Evolutionary conservation across 2,113 vertebrate genomes (phyloP).

Genomic region (Sula dactylatra): DNA sequence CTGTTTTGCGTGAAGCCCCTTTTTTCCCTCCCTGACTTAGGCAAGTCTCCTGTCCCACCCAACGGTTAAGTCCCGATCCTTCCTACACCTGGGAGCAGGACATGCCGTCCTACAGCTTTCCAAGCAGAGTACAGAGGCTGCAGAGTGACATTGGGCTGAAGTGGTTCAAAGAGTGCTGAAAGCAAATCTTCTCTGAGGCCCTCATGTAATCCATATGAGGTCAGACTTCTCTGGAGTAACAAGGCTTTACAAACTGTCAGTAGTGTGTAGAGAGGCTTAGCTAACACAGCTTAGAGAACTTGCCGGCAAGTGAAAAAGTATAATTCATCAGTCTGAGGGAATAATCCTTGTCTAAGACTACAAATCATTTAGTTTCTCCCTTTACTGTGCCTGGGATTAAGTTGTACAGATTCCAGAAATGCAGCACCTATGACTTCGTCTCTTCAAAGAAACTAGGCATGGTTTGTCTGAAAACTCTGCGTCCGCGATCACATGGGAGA

Average conservation of each 20-base stretch:
- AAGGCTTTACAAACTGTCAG: background rate
- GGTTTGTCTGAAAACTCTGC: background rate
- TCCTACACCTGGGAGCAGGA: background rate
- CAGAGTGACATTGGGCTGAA: background rate
- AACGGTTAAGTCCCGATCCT: background rate
- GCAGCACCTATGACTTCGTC: background rate
- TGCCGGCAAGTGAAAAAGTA: background rate
- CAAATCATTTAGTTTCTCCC: background rate
- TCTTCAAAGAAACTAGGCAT: background rate
- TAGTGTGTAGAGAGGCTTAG: background rate
- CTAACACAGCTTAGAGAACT: background rate
- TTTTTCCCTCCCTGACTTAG: background rate
- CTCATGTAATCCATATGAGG: background rate
- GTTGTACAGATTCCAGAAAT: background rate
- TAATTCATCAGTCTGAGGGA: background rate
- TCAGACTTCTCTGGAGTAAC: background rate
- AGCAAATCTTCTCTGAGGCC: background rate
- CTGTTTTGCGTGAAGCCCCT: background rate
- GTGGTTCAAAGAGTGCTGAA: background rate
- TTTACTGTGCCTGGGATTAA: background rate
- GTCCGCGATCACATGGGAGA: fast-evolving
- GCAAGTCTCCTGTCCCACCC: background rate
- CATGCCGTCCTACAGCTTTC: background rate
- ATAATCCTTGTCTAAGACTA: background rate
- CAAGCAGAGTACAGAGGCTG: background rate